Conservation (phyloP, 2,797 vertebrate genomes). For the Sebastes trivittatus region DNA sequence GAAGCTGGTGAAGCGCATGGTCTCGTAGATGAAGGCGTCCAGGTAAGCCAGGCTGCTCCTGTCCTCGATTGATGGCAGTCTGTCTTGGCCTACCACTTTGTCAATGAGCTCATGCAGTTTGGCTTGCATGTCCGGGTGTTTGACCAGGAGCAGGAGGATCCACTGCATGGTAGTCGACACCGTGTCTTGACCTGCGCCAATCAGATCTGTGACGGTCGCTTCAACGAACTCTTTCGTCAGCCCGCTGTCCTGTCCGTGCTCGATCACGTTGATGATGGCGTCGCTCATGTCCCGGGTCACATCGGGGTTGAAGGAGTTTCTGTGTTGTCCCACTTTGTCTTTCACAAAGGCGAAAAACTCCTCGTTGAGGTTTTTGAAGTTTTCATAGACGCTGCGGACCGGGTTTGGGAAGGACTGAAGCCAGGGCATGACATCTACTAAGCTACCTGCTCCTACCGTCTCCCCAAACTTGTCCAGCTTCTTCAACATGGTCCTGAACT, state of each 20-base stretch:
- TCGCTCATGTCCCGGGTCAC: conserved; percentile 86
- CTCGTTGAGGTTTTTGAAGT: conserved; percentile 85
- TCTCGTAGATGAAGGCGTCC: conserved; percentile 93
- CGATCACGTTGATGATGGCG: conserved; percentile 86
- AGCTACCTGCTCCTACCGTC: conserved; percentile 92
- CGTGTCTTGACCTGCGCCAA: conserved; percentile 97
- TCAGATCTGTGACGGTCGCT: conserved; percentile 90
- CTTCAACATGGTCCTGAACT: conserved; percentile 89
- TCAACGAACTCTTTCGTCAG: conserved; percentile 79
- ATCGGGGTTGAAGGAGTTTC: conserved; percentile 77
- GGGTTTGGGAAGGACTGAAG: conserved; percentile 93
- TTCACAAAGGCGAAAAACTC: conserved; percentile 86
- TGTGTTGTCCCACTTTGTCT: conserved; percentile 84
- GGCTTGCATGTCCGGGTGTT: conserved; percentile 79
- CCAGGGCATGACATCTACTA: conserved; percentile 96
- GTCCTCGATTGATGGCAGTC: conserved; percentile 88
- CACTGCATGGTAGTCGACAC: conserved; percentile 90
- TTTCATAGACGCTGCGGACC: conserved; percentile 83
- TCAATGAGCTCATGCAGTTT: conserved; percentile 85
- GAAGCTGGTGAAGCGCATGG: conserved; percentile 96
- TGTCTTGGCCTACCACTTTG: conserved; percentile 85
- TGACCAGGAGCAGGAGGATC: conserved; percentile 88
- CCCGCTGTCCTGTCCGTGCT: conserved; percentile 72
- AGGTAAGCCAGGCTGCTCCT: conserved; percentile 85
- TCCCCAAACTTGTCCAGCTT: conserved; percentile 89